Evolutionary conservation across 2,113 vertebrate genomes (phyloP).

Genomic region (Arothron firmamentum): DNA sequence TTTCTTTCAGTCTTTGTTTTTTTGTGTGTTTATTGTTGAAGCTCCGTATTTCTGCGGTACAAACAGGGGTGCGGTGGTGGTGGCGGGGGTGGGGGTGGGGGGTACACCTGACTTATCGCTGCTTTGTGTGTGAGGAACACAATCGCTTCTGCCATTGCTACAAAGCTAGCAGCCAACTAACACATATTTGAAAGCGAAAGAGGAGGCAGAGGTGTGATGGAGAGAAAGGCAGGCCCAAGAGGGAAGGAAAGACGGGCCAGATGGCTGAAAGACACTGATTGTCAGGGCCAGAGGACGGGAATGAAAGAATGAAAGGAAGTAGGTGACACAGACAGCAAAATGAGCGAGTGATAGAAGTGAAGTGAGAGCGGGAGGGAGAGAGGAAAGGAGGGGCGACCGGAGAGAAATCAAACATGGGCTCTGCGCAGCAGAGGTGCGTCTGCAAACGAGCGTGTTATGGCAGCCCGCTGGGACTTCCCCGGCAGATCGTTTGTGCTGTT

Average conservation of each 20-base stretch:
- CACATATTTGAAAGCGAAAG: constrained; percentile 57
- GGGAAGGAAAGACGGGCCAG: constrained; percentile 54
- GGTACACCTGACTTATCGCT: constrained; percentile 62
- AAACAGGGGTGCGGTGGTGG: constrained; percentile 42
- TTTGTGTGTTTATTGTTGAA: constrained; percentile 48
- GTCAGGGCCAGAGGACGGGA: constrained; percentile 46
- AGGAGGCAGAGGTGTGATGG: constrained; percentile 47
- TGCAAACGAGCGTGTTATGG: constrained; percentile 75
- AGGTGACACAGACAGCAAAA: constrained; percentile 57
- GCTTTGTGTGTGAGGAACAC: constrained; percentile 64
- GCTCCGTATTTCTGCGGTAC: constrained; percentile 46
- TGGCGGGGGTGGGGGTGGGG: constrained; percentile 18
- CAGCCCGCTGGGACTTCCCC: constrained; percentile 74
- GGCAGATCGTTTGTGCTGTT: constrained; percentile 76
- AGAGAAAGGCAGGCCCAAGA: constrained; percentile 36
- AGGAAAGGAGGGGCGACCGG: constrained; percentile 67
- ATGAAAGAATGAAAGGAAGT: constrained; percentile 41
- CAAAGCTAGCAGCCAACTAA: constrained; percentile 60
- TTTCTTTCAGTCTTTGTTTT: constrained; percentile 19
- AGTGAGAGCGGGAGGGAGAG: constrained; percentile 57
- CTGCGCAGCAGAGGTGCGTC: constrained; percentile 67
- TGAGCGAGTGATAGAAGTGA: constrained; percentile 64
- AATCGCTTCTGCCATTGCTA: constrained; percentile 69
- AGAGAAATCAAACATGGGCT: constrained; percentile 77
- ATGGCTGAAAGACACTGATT: constrained; percentile 48